phyloP scores from a whole-genome alignment of 2,113 vertebrate genomes.

The Thalassoma bifasciatum region DNA sequence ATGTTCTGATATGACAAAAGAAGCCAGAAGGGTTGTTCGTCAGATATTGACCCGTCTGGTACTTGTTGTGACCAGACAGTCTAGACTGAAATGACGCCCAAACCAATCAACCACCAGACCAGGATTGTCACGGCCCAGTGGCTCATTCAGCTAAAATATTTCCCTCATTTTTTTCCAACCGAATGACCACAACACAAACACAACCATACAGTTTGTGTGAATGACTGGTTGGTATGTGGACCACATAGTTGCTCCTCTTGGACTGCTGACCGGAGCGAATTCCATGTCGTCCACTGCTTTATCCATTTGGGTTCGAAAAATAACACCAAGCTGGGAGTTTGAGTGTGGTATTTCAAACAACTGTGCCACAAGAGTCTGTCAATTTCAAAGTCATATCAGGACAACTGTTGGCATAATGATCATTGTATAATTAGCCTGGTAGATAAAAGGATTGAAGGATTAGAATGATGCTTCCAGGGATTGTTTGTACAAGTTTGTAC shows the following conservation, averaged over 20 bases:
- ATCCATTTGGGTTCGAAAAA: constrained; percentile 67
- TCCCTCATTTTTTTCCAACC: constrained; percentile 39
- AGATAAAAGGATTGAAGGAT: no score
- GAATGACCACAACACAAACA: constrained; percentile 65
- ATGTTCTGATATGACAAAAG: not conserved
- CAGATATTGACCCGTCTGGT: not conserved
- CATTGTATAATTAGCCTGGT: not conserved
- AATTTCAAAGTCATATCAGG: constrained; percentile 31
- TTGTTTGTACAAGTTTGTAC: no score
- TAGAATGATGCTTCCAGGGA: no score
- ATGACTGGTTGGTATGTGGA: constrained; percentile 59
- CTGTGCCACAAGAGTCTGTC: constrained; percentile 43
- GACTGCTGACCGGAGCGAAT: constrained; percentile 74
- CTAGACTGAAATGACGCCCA: not conserved
- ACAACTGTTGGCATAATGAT: not conserved
- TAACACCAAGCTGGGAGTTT: constrained; percentile 49
- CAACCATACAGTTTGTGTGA: constrained; percentile 50
- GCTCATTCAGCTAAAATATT: not conserved
- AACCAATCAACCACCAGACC: not conserved
- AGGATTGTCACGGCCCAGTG: not conserved
- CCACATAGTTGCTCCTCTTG: constrained; percentile 35
- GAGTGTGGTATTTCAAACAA: constrained; percentile 40
- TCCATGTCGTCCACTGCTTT: constrained; percentile 69
- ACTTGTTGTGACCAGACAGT: not conserved
- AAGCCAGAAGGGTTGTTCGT: no score